Percentiles rank a stretch among this genome's conserved stretches.
phyloP scores from a whole-genome alignment of 2,113 vertebrate genomes.

The Phycodurus eques region DNA sequence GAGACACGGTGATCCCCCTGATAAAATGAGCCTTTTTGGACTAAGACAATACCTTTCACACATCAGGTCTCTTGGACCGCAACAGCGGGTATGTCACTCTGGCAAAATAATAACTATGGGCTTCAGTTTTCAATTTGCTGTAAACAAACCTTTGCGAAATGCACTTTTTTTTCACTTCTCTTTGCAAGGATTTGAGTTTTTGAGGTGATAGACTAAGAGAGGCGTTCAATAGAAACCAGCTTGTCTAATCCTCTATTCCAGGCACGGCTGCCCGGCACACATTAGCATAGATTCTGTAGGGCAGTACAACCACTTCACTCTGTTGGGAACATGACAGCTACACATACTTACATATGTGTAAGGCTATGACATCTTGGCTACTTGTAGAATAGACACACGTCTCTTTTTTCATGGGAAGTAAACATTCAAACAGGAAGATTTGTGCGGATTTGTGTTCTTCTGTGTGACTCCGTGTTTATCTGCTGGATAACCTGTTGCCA shows the following conservation, averaged over 20 bases:
- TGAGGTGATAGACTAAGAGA: conserved; percentile 23
- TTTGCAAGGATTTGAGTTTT: conserved; percentile 17
- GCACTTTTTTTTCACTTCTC: neutral
- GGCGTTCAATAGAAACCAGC: conserved; percentile 38
- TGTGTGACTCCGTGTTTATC: conserved; percentile 15
- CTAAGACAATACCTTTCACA: conserved; percentile 33
- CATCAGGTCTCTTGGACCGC: conserved; percentile 23
- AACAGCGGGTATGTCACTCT: conserved; percentile 26
- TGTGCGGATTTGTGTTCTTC: neutral
- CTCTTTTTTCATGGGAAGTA: conserved; percentile 15
- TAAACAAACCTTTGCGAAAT: conserved; percentile 22
- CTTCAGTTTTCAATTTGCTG: conserved; percentile 28
- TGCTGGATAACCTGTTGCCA: conserved; percentile 20
- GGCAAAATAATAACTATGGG: neutral
- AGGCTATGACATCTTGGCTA: conserved; percentile 29
- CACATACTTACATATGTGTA: conserved; percentile 1
- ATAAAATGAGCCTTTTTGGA: conserved; percentile 50
- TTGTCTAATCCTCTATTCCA: conserved; percentile 43
- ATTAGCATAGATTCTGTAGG: conserved; percentile 23
- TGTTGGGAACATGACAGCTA: conserved; percentile 15
- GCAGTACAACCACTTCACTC: conserved; percentile 18
- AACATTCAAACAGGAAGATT: conserved; percentile 15
- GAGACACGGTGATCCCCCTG: conserved; percentile 48
- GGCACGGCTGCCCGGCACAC: conserved; percentile 10
- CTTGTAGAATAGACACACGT: conserved; percentile 1